These are phyloP conservation scores for Biston betularia DNA, from an alignment of 2,888 invertebrate genomes.

Conservation along the genomic window DNA sequence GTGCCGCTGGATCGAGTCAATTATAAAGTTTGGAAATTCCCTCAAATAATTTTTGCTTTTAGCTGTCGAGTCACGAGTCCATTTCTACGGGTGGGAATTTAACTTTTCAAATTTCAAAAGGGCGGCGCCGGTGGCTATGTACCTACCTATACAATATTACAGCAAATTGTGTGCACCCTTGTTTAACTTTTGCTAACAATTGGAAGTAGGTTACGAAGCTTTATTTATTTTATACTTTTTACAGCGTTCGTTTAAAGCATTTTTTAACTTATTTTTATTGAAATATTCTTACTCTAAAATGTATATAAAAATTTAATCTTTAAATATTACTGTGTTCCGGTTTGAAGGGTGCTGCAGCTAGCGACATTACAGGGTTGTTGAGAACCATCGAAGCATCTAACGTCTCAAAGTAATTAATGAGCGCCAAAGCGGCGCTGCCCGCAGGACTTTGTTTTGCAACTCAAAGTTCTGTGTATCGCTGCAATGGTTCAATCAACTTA, in stretches of 20 bases:
- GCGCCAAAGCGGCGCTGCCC: too few species aligned
- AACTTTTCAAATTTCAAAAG: constrained; percentile 24
- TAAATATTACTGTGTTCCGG: too few species aligned
- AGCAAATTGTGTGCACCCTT: constrained; percentile 14
- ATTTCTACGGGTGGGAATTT: constrained; percentile 11
- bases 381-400: too few species aligned
- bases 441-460: too few species aligned
- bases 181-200: constrained; percentile 12
- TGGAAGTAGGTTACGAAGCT: constrained; percentile 7
- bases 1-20: constrained; percentile 21
- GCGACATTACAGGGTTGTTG: too few species aligned
- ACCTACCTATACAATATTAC: not conserved
- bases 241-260: not conserved
- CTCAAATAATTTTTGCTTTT: constrained; percentile 28
- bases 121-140: constrained; percentile 4
- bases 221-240: constrained; percentile 13
- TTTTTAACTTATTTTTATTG: too few species aligned
- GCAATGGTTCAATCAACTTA: too few species aligned
- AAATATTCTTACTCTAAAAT: too few species aligned
- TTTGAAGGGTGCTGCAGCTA: too few species aligned
- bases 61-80: constrained; percentile 23
- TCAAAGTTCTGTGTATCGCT: too few species aligned
- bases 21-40: constrained; percentile 27
- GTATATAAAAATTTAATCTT: too few species aligned
- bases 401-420: too few species aligned